Evolutionary conservation across 1,140 invertebrate genomes (phyloP).

Genomic region (Drosophila trapezifrons): DNA sequence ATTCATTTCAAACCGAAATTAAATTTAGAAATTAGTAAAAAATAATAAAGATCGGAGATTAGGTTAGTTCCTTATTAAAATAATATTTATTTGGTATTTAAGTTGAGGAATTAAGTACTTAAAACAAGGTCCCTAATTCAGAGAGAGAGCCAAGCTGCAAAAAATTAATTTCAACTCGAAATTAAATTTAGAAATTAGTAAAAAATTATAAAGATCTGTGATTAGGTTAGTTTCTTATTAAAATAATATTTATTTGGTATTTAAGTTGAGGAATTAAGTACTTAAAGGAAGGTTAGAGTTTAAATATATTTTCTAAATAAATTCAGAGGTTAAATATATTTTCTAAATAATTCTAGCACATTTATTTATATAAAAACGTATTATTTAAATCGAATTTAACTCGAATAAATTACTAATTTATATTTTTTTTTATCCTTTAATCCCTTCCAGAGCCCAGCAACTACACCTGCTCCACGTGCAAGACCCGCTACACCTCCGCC

Average conservation of each 20-base stretch:
- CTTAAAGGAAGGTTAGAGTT: too few species aligned
- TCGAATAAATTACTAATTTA: constrained; percentile 33
- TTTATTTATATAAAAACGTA: too few species aligned
- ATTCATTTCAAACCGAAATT: neutral
- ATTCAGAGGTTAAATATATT: too few species aligned
- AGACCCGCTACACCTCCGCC: constrained; percentile 93
- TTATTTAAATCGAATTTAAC: too few species aligned
- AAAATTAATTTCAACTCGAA: neutral
- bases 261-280: too few species aligned
- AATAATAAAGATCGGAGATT: too few species aligned
- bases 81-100: constrained; percentile 32
- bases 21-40: neutral
- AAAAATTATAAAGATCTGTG: too few species aligned
- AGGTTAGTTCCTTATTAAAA: neutral
- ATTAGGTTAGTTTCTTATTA: too few species aligned
- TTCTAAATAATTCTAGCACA: too few species aligned
- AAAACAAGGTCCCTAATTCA: too few species aligned
- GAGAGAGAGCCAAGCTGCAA: neutral
- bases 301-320: too few species aligned
- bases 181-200: neutral
- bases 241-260: constrained; percentile 32
- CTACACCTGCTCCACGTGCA: constrained; percentile 97
- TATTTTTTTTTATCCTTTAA: constrained; percentile 23
- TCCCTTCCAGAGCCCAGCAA: constrained; percentile 94
- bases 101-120: too few species aligned